These are phyloP conservation scores for Protonibea diacanthus DNA, from an alignment of 2,797 vertebrate species.

Conservation along the genomic window DNA sequence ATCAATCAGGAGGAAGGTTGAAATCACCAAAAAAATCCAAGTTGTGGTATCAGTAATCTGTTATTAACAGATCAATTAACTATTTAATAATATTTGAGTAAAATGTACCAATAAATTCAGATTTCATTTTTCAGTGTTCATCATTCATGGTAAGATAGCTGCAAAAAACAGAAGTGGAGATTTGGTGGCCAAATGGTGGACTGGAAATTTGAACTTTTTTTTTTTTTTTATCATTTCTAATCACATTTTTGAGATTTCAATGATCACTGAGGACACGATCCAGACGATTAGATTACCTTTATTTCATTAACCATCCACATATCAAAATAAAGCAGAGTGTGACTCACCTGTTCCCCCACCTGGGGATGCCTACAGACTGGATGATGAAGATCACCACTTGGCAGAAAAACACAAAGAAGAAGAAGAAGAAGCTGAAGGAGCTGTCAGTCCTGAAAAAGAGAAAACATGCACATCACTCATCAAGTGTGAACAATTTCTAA, in stretches of 20 bases:
- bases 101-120: too few relatives aligned
- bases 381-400: constrained; percentile 94
- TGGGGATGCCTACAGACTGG: constrained; percentile 92
- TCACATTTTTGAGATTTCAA: not conserved
- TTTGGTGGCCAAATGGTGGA: too few relatives aligned
- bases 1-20: not conserved
- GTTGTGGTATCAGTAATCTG: not conserved
- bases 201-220: not conserved
- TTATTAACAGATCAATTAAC: not conserved
- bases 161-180: too few relatives aligned
- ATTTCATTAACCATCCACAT: not conserved
- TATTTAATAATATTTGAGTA: not conserved
- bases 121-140: too few relatives aligned
- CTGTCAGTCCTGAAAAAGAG: constrained; percentile 91
- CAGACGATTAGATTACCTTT: not conserved
- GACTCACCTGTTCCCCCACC: constrained; percentile 94
- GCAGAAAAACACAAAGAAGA: constrained; percentile 97
- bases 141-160: too few relatives aligned
- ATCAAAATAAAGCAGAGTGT: not conserved
- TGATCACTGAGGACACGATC: not conserved
- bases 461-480: not conserved
- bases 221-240: not conserved
- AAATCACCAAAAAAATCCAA: not conserved
- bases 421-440: constrained; percentile 98
- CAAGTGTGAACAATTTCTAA: not conserved